phyloP scores from a whole-genome alignment of 2,113 vertebrate species.

The Brachyistius frenatus region DNA sequence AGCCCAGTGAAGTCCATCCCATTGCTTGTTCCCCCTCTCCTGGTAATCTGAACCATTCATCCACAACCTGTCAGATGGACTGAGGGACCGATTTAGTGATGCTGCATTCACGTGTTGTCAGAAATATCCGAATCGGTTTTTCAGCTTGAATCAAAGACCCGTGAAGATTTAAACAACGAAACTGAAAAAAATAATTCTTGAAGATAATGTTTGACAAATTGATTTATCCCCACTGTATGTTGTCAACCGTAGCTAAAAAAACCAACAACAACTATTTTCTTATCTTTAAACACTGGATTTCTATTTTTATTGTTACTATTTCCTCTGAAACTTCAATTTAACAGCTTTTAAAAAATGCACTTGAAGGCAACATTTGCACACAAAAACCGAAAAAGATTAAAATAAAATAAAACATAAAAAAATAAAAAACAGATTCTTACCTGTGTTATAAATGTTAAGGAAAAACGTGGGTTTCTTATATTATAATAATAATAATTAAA shows the following conservation, averaged over 20 bases:
- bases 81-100: conserved; percentile 42
- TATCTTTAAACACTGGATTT: conserved; percentile 9
- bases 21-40: conserved; percentile 24
- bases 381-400: neutral
- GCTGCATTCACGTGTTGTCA: conserved; percentile 50
- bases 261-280: conserved; percentile 5
- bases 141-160: conserved; percentile 27
- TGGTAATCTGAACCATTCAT: conserved; percentile 53
- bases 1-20: conserved; percentile 27
- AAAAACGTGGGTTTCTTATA: too few species aligned
- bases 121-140: conserved; percentile 54
- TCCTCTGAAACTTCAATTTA: conserved; percentile 2
- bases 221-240: too few species aligned
- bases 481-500: too few species aligned
- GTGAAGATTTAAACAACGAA: conserved; percentile 35
- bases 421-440: too few species aligned
- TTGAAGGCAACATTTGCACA: conserved; percentile 20
- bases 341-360: too few species aligned
- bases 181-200: neutral
- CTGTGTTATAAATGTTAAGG: too few species aligned
- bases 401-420: too few species aligned
- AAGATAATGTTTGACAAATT: neutral
- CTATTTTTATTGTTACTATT: neutral
- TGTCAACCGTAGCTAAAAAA: too few species aligned
- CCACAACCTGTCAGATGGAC: conserved; percentile 49